Evolutionary conservation across 2,113 vertebrate species (phyloP), one percentile per base, ranked within the genome.

Genomic region (Zapornia atra): DNA sequence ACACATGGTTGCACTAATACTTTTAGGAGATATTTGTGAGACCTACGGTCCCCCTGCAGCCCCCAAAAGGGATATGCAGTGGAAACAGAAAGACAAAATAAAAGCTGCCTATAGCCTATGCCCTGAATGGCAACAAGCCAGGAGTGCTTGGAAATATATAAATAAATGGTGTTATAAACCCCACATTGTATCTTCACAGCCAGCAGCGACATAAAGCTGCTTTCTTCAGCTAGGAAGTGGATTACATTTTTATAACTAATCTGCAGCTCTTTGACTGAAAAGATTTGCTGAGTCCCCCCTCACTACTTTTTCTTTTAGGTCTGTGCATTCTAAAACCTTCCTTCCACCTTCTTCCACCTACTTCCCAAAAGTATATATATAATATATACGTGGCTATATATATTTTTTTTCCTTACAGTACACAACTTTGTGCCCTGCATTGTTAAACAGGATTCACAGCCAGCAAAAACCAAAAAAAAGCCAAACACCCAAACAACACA

Each of bases 161-260:
- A 46, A 46, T 46, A 46, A 46, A 17, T 46, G 44, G 44, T 46
- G 44, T 46, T 46, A 46, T 92, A 86, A 93, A 90, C 1, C 86
- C 88, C 77, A 70, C 84, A 71, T 73, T 97, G 94, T 82, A 24
- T 87, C 90, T 86, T 77, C 90, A 88, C 86, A 96, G 93, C 92
- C 96, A 94, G 94, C 94, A 92, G 91, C 34, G 38, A 82, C 92
- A 77, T 1, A 93, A 95, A 96, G 90, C 94, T 95, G 90, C 90
- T 97, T 95, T 94, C 91, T 81, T n/a, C 89, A 94, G 89, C 94
- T 93, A 85, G 93, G 72, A 95, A 92, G 84, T 95, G 91, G 95
- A 95, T 97, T 96, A 96, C 94, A 94, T 95, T 95, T 96, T 96
- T 95, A 93, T 95, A 94, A 92, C 75, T 95, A 97, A 96, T 94